These are phyloP conservation scores for Antennarius striatus DNA, from an alignment of 2,113 vertebrate species.

Conservation along the genomic window DNA sequence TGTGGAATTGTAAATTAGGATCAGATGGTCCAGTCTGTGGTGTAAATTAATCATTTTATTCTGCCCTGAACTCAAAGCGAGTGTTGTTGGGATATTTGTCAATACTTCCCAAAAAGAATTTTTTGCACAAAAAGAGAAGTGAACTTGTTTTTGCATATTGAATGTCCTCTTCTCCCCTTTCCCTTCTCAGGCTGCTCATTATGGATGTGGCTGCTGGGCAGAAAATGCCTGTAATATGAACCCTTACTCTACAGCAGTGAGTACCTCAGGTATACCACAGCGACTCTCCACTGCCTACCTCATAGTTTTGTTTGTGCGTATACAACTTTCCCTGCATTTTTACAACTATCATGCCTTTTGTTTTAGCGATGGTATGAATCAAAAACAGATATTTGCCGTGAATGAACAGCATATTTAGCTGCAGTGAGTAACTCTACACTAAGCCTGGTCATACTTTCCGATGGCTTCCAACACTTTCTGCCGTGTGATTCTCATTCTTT, in stretches of 20 bases:
- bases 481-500: slow-evolving; percentile 67
- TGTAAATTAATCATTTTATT: neutral
- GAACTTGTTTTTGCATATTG: neutral
- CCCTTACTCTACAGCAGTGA: slow-evolving; percentile 98
- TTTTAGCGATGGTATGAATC: slow-evolving; percentile 46
- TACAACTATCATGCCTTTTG: slow-evolving; percentile 19
- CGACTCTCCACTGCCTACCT: slow-evolving; percentile 17
- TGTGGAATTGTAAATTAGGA: slow-evolving; percentile 14
- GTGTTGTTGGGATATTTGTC: slow-evolving; percentile 5
- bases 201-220: slow-evolving; percentile 99
- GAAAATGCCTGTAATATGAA: slow-evolving; percentile 92
- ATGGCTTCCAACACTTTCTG: slow-evolving; percentile 58
- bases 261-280: slow-evolving; percentile 96
- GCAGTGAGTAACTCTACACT: slow-evolving; percentile 48
- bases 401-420: slow-evolving; percentile 23
- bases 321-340: slow-evolving; percentile 11
- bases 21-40: neutral
- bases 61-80: neutral
- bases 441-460: slow-evolving; percentile 58
- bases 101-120: neutral
- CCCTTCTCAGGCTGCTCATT: slow-evolving; percentile 91
- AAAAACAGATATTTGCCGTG: slow-evolving; percentile 36
- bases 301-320: neutral
- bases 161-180: neutral
- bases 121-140: neutral